Conservation (phyloP, 2,113 vertebrate species). For the Corydoras maculifer region DNA sequence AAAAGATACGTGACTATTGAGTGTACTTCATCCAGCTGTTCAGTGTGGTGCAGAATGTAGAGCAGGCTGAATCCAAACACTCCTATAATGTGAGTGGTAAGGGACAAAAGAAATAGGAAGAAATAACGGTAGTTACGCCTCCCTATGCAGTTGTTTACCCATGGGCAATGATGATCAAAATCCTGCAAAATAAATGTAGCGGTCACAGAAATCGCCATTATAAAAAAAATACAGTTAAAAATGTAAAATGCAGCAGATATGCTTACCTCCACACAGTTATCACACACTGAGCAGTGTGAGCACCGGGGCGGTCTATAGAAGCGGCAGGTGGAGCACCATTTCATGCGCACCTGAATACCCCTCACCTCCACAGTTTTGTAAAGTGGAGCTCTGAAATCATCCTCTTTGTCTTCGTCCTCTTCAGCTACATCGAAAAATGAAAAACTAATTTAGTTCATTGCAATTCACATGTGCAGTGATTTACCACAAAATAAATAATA, state of each 20-base stretch:
- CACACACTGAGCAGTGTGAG: slow-evolving; percentile 95
- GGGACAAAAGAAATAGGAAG: slow-evolving; percentile 92
- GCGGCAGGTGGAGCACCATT: slow-evolving; percentile 95
- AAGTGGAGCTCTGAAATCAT: slow-evolving; percentile 92
- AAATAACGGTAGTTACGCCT: slow-evolving; percentile 96
- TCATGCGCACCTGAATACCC: slow-evolving; percentile 97
- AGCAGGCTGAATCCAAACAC: slow-evolving; percentile 91
- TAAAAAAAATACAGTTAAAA: neutral
- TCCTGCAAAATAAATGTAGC: slow-evolving; percentile 63
- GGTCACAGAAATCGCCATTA: neutral
- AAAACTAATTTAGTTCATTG: too few species aligned
- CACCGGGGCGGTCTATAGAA: slow-evolving; percentile 95
- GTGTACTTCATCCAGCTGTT: slow-evolving; percentile 78
- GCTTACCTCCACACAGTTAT: slow-evolving; percentile 95
- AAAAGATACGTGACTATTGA: slow-evolving; percentile 93
- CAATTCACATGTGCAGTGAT: too few species aligned
- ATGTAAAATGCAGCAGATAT: neutral
- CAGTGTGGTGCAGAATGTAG: slow-evolving; percentile 81
- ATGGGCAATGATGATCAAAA: slow-evolving; percentile 96
- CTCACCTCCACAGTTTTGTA: slow-evolving; percentile 97
- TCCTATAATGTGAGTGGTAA: slow-evolving; percentile 86
- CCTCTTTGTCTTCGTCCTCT: slow-evolving; percentile 97
- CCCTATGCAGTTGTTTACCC: slow-evolving; percentile 98
- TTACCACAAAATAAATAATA: too few species aligned
- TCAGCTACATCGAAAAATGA: slow-evolving; percentile 67